Evolutionary conservation across 2,113 vertebrate species (phyloP).

Genomic region (Syngnathoides biaculeatus): DNA sequence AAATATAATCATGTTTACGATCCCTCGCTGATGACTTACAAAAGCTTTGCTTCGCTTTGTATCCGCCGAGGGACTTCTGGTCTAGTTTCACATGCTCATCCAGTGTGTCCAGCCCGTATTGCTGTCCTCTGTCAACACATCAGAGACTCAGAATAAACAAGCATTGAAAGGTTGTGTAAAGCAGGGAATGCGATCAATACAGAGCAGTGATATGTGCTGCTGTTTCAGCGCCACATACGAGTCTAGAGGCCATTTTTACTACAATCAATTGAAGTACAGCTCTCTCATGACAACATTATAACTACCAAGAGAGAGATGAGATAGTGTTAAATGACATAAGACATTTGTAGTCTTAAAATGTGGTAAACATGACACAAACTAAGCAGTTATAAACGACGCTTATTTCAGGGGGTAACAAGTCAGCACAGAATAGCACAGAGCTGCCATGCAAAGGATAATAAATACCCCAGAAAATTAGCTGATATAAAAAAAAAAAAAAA

Average conservation of each 20-base stretch:
- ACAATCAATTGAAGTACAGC: conserved; percentile 31
- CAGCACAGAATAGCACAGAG: neutral
- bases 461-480: neutral
- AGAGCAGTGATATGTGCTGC: conserved; percentile 30
- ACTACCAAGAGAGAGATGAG: conserved; percentile 13
- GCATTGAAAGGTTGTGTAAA: conserved; percentile 37
- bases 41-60: conserved; percentile 25
- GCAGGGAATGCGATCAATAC: conserved; percentile 40
- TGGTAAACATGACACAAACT: neutral
- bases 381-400: neutral
- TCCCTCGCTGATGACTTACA: conserved; percentile 17
- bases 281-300: conserved; percentile 8
- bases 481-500: neutral
- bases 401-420: neutral
- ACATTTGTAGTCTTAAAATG: neutral
- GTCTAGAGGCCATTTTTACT: conserved; percentile 41
- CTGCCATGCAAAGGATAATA: neutral
- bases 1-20: neutral
- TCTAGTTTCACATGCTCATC: conserved; percentile 32
- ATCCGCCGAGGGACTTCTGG: conserved; percentile 24
- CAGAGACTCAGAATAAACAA: conserved; percentile 48
- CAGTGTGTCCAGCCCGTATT: conserved; percentile 28
- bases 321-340: conserved; percentile 9
- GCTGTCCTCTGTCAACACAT: conserved; percentile 49
- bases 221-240: conserved; percentile 37